These are phyloP conservation scores for Drosophila villosipedis DNA, from an alignment of 2,888 invertebrate species.

Conservation along the genomic window DNA sequence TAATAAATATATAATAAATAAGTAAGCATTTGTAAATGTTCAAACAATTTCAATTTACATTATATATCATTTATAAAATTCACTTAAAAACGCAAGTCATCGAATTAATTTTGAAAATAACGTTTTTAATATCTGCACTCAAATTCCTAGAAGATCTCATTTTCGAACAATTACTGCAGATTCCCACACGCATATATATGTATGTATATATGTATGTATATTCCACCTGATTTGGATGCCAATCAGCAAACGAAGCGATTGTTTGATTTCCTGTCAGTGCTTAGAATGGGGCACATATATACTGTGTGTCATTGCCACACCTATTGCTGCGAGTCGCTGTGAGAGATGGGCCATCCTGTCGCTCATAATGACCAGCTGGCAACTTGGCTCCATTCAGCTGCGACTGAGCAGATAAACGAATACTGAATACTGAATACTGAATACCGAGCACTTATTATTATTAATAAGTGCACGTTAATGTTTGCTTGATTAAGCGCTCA, in stretches of 20 bases:
- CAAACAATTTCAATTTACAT: not conserved
- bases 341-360: conserved; percentile 15
- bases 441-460: conserved; percentile 70
- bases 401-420: conserved; percentile 74
- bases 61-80: not conserved
- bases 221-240: conserved; percentile 4
- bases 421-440: conserved; percentile 26
- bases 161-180: not conserved
- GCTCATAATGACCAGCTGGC: conserved; percentile 47
- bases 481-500: conserved; percentile 80
- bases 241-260: conserved; percentile 15
- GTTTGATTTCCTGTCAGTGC: conserved; percentile 13
- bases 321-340: conserved; percentile 14
- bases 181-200: not conserved
- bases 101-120: not conserved
- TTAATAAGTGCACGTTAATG: conserved; percentile 78
- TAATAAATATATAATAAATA: not conserved
- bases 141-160: not conserved
- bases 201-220: not conserved
- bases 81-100: not conserved
- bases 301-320: conserved; percentile 15
- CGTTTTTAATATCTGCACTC: not conserved
- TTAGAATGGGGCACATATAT: conserved; percentile 5
- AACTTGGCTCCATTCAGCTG: conserved; percentile 68
- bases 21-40: not conserved